A percentile compares a stretch with the other conserved stretches of the same genome.
phyloP scores from a whole-genome alignment of 1,140 invertebrate genomes.

The Branchinecta lindahli region DNA sequence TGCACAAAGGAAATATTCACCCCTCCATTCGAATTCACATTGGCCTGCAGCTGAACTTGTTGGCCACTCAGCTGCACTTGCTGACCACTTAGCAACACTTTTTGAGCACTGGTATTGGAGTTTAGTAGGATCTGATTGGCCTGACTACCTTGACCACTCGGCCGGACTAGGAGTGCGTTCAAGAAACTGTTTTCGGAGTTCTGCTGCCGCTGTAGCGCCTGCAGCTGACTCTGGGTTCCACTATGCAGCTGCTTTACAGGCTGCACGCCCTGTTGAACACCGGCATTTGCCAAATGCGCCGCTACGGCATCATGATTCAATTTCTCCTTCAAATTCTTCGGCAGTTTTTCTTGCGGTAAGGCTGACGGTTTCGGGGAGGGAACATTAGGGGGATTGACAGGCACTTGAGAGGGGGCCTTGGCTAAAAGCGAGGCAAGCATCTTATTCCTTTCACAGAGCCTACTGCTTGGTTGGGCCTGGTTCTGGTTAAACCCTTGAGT shows the following conservation, averaged over 20 bases:
- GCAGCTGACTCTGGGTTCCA: conserved; percentile 9
- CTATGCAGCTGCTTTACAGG: conserved; percentile 12
- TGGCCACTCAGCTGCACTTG: conserved; percentile 20
- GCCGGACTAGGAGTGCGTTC: conserved; percentile 14
- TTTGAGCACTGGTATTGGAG: conserved; percentile 10
- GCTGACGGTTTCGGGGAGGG: conserved; percentile 27
- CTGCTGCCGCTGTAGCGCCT: conserved; percentile 20
- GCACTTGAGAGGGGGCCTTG: conserved; percentile 53
- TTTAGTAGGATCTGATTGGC: neutral
- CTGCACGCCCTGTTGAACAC: conserved; percentile 17
- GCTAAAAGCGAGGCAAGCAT: conserved; percentile 68
- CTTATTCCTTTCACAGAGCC: conserved; percentile 57
- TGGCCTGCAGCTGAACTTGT: conserved; percentile 16
- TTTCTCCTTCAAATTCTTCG: conserved; percentile 25
- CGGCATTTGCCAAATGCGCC: neutral
- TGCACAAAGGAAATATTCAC: conserved; percentile 18
- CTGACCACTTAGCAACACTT: conserved; percentile 19
- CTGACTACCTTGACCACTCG: conserved; percentile 13
- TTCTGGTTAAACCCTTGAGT: neutral
- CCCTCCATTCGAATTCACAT: conserved; percentile 16
- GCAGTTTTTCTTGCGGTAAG: conserved; percentile 27
- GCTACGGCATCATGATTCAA: neutral
- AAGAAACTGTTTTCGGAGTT: conserved; percentile 19
- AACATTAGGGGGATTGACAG: conserved; percentile 36
- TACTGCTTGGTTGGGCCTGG: neutral